Base-by-base conservation (phyloP, 2,888 invertebrate genomes). In the Zygaena filipendulae region DNA sequence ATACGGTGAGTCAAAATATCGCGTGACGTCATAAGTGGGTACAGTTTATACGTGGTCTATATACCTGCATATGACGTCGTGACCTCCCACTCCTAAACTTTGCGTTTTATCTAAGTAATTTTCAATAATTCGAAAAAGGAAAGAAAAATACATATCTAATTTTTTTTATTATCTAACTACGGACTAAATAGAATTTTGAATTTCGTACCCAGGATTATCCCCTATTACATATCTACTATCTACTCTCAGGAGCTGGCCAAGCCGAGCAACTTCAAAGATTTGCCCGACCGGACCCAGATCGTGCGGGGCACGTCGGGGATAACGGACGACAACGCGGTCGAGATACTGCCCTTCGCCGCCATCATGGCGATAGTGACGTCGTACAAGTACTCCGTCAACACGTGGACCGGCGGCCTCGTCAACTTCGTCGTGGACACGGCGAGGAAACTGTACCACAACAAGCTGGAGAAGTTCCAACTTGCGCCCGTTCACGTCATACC, bases 281-380 rank as follows among this genome's bases (percentile, higher is more conserved):
- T 87, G 21, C 85, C 86, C 0, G 87, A 87, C 40, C 79, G 77
- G 3, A 81, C 81, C 0, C 79, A 85, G 50, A 82, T 87, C 9
- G 62, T 88, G 1, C 60, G 81, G 33, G 86, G 84, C 1, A 49
- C 58, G 0, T 48, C 52, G 1, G 67, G 75, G n/a, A 53, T 86
- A 11, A 44, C 56, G 1, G 60, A 59, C 1, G 10, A 33, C 0
- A 43, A 59, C 3, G 47, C 52, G 1, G 36, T 50, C 3, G 71
- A 80, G 28, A 56, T 77, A 11, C 57, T 84, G 1, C 84, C 84
- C 0, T 84, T 83, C 39, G 63, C 77, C 1, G 74, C 84, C 9
- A 79, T 84, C n/a, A 83, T 84, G 80, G 83, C 84, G 0, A 63
- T 81, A 1, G 83, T 85, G 1, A 81, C 85, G 4, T 83, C 85